phyloP scores from a whole-genome alignment of 1,140 invertebrate species.

The Lasaia peninsularis region DNA sequence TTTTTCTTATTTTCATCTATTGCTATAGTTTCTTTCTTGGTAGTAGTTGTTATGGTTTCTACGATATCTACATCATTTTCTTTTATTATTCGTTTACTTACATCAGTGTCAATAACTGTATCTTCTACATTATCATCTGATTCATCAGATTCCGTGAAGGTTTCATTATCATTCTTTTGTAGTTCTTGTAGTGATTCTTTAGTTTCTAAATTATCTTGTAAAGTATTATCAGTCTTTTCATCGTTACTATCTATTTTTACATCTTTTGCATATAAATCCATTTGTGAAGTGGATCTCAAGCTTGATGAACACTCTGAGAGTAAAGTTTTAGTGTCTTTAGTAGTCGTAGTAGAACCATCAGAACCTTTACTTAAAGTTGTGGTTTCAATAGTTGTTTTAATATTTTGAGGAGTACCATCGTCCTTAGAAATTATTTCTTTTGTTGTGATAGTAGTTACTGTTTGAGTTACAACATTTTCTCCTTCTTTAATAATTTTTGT shows the following conservation, averaged over 20 bases:
- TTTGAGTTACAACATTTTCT: conserved; percentile 75
- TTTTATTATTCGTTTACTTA: conserved; percentile 64
- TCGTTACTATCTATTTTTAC: conserved; percentile 36
- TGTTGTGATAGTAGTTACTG: conserved; percentile 74
- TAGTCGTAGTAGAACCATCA: conserved; percentile 69
- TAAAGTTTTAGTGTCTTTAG: conserved; percentile 71
- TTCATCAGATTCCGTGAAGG: conserved; percentile 44
- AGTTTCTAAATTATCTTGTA: neutral
- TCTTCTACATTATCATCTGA: conserved; percentile 63
- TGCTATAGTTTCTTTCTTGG: conserved; percentile 67
- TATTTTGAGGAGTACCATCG: conserved; percentile 74
- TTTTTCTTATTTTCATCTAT: conserved; percentile 55
- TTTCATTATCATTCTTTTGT: neutral
- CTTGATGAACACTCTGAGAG: conserved; percentile 75
- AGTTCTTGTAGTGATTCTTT: neutral
- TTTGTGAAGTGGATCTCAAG: conserved; percentile 67
- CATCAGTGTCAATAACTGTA: conserved; percentile 69
- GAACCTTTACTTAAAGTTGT: conserved; percentile 72
- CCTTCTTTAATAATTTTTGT: conserved; percentile 76
- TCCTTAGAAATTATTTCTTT: conserved; percentile 75
- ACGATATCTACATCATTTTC: conserved; percentile 66
- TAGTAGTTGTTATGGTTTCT: conserved; percentile 70
- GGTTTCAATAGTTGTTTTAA: conserved; percentile 78
- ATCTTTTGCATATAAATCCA: conserved; percentile 57
- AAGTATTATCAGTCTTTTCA: conserved; percentile 37